Evolutionary conservation across 2,797 vertebrate genomes (phyloP), one percentile per base, ranked within the genome.

Genomic region (Acridotheres tristis): DNA sequence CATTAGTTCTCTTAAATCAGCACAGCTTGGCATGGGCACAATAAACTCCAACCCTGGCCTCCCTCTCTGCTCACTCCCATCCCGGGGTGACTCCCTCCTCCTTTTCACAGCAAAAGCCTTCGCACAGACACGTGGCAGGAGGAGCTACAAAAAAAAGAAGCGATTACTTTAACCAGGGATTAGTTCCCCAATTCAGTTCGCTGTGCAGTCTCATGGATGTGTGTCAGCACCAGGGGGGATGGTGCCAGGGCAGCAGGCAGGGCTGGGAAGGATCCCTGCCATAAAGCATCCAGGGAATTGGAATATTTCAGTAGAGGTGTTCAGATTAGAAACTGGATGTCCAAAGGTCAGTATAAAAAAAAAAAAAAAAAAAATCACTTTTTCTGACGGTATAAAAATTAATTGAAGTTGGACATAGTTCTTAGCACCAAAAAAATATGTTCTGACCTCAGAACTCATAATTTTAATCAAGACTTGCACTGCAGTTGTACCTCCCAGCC

Each of bases 181-280:
- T 92, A 92, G 92, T 93, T 95, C 94, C 87, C 78, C 72, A 85
- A n/a, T 84, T 90, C 47, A 90, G 45, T 77, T 77, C 42, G 34
- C 81, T 61, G 48, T 58, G 36, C 42, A 85, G 87, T 47, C 78
- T 54, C 78, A 61, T 50, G 57, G 92, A 89, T 47, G 78, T 83
- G 75, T 92, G 82, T 92, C 78, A 96, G 94, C 91, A 71, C 59
- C 63, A 74, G 67, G 53, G 45, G 53, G 87, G 81, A 83, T 53
- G 65, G 48, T 67, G 81, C 38, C 78, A 80, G 42, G 63, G 72
- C 57, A 93, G 85, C 66, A 92, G 73, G 72, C 43, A 72, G 66
- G 27, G 38, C 50, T 88, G 50, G 51, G 47, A 87, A 72, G 22
- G 63, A 89, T 18, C 51, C 40, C 32, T 91, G 50, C 43, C 65